Conservation (phyloP, 2,113 vertebrate genomes). For the Centropus bengalensis region DNA sequence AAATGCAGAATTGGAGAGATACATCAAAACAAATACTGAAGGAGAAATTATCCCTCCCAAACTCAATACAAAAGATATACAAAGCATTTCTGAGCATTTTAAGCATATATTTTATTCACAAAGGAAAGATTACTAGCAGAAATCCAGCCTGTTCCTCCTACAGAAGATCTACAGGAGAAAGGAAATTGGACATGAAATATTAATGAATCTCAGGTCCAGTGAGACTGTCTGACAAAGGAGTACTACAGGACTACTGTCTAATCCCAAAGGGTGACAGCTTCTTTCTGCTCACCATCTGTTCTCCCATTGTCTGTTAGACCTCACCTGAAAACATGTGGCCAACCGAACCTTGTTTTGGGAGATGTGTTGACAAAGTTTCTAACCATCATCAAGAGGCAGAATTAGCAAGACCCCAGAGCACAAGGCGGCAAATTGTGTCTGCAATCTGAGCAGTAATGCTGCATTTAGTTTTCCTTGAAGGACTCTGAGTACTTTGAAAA, state of each 20-base stretch:
- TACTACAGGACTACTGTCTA: neutral
- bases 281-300: neutral
- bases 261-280: neutral
- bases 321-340: neutral
- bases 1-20: neutral
- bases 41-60: neutral
- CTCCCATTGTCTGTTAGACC: neutral
- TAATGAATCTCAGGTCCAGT: neutral
- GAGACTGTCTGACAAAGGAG: neutral
- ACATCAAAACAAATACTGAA: neutral
- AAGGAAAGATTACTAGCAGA: neutral
- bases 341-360: neutral
- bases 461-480: neutral
- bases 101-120: neutral
- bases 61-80: neutral
- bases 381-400: neutral
- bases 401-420: neutral
- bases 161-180: neutral
- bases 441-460: neutral
- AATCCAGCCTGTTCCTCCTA: neutral
- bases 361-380: neutral
- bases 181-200: neutral
- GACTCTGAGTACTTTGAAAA: neutral
- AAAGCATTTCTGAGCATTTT: neutral
- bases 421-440: neutral